Evolutionary conservation across 2,888 invertebrate genomes (phyloP), one percentile per base, ranked within the genome.

Genomic region (Chaetoderma sp.): DNA sequence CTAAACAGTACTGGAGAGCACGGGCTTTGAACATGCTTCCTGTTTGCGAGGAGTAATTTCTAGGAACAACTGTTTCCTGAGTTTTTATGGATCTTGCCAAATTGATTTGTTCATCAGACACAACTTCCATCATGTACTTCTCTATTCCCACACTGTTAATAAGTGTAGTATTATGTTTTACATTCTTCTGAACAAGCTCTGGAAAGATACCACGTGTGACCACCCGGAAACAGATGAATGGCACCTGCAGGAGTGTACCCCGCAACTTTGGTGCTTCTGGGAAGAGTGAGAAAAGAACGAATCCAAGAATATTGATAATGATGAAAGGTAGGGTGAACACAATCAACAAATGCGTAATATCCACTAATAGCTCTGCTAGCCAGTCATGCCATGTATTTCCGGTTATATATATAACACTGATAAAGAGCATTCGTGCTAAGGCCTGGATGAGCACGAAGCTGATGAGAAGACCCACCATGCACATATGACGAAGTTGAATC

Each of bases 221-320:
- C 4, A 75, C 73, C 13, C 78, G 67, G 60, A 78, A 78, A 49
- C 75, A 78, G 18, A 76, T 52, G 58, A 73, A 76, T 0, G 78
- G 76, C 0, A 75, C 78, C 54, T 79, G 74, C 16, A 79, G 60
- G 1, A 78, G 76, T 0, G 80, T n/a, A n/a, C n/a, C n/a, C n/a
- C n/a, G n/a, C n/a, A n/a, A n/a, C n/a, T n/a, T n/a, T n/a, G n/a
- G n/a, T n/a, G n/a, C n/a, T n/a, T n/a, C n/a, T n/a, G n/a, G n/a
- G n/a, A n/a, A n/a, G n/a, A n/a, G n/a, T n/a, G n/a, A n/a, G n/a
- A n/a, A n/a, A n/a, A n/a, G n/a, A n/a, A n/a, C n/a, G n/a, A n/a
- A n/a, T n/a, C n/a, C n/a, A n/a, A n/a, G n/a, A n/a, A n/a, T n/a
- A n/a, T n/a, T n/a, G n/a, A n/a, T n/a, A n/a, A n/a, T n/a, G n/a